A percentile compares a stretch with the other conserved stretches of the same genome.
Evolutionary conservation across 2,888 invertebrate genomes (phyloP).

Genomic region (Onthophagus sagittarius): DNA sequence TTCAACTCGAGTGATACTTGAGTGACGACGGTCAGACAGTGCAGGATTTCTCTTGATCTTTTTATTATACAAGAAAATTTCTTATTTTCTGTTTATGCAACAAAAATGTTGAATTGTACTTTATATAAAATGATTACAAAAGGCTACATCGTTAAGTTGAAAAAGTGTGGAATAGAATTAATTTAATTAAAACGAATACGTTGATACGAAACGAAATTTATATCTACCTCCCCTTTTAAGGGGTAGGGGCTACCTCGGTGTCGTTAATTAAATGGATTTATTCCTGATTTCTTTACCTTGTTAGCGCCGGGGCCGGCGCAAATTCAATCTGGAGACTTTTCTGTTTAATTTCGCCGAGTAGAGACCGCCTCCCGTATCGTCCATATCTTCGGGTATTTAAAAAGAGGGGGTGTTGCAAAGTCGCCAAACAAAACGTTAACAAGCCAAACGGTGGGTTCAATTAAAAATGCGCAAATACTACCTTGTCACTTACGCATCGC

Average conservation of each 20-base stretch:
- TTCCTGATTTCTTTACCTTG: background rate
- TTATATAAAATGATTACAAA: background rate
- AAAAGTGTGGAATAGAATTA: background rate
- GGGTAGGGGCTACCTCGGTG: background rate
- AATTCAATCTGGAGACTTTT: background rate
- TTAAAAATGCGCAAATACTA: background rate
- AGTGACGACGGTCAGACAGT: background rate
- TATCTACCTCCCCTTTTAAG: background rate
- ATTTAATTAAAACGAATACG: background rate
- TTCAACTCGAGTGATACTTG: background rate
- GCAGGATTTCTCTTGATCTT: background rate
- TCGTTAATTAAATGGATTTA: background rate
- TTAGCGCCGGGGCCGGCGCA: background rate
- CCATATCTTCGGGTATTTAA: background rate
- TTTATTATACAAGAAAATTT: background rate
- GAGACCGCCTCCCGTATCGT: background rate
- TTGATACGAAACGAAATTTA: background rate
- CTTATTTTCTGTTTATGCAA: background rate
- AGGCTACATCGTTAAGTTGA: background rate
- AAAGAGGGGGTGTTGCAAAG: background rate
- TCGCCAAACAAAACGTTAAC: background rate
- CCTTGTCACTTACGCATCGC: background rate
- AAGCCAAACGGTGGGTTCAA: background rate
- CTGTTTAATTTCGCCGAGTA: background rate
- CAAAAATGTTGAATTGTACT: background rate